Percentiles rank a stretch among this genome's conserved stretches.
Evolutionary conservation across 2,113 vertebrate genomes (phyloP).

Genomic region (Neogobius melanostomus): DNA sequence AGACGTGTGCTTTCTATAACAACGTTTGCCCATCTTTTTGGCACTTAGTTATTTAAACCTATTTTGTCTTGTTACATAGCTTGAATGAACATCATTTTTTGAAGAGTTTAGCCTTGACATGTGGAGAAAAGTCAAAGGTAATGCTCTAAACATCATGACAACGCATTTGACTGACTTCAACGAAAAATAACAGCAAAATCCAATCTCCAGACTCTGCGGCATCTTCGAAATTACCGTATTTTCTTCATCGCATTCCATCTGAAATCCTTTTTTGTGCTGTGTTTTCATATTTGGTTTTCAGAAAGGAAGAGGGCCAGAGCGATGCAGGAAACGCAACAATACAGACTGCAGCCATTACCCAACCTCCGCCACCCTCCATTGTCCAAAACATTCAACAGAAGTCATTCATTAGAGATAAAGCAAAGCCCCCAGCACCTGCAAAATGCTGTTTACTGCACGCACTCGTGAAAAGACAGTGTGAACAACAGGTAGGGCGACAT

Average conservation of each 20-base stretch:
- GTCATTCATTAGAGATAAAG: constrained; percentile 58
- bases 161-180: neutral
- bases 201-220: neutral
- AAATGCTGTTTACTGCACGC: constrained; percentile 41
- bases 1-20: too few species aligned
- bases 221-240: neutral
- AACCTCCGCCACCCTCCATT: constrained; percentile 56
- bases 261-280: constrained; percentile 25
- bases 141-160: neutral
- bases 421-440: constrained; percentile 45
- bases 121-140: neutral
- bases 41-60: neutral
- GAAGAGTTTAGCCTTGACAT: neutral
- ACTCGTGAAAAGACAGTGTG: neutral
- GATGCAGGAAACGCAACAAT: constrained; percentile 68
- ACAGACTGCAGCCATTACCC: constrained; percentile 38
- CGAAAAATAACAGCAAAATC: neutral
- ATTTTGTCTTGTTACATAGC: neutral
- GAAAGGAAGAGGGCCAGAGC: constrained; percentile 53
- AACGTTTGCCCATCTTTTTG: neutral
- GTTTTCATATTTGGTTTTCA: constrained; percentile 43
- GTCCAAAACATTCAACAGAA: constrained; percentile 55
- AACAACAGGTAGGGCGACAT: constrained; percentile 2
- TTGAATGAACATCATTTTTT: neutral
- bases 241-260: constrained; percentile 30